Percentiles rank a stretch among this genome's conserved stretches.
Evolutionary conservation across 2,113 vertebrate genomes (phyloP).

Genomic region (Hypocryptadius cinnamomeus): DNA sequence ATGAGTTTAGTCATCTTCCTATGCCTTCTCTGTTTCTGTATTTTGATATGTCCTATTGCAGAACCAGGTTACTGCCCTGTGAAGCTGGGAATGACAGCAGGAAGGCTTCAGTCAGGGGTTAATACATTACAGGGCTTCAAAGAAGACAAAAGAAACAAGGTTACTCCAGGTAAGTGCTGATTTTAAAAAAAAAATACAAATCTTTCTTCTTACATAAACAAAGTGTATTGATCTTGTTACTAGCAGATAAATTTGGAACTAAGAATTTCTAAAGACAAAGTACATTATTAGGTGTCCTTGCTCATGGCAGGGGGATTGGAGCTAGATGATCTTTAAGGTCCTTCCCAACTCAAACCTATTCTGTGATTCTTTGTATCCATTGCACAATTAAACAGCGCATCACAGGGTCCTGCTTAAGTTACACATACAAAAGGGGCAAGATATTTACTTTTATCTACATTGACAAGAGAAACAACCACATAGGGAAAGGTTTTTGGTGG

Average conservation of each 20-base stretch:
- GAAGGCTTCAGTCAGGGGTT: conserved; percentile 87
- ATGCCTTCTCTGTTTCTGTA: not conserved
- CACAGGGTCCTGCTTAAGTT: not conserved
- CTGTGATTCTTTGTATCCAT: not conserved
- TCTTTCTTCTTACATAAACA: not conserved
- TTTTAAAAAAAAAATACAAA: not conserved
- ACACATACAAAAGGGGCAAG: not conserved
- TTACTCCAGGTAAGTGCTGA: conserved; percentile 81
- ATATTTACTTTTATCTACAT: rapidly evolving
- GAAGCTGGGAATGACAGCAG: conserved; percentile 88
- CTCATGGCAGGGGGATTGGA: not conserved
- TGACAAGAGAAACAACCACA: not conserved
- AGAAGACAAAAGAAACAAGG: conserved; percentile 95
- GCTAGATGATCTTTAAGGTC: not conserved
- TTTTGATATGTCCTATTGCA: conserved; percentile 16
- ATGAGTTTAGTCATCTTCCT: not conserved
- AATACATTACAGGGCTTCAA: conserved; percentile 93
- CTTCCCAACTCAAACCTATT: not conserved
- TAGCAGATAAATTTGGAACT: not conserved
- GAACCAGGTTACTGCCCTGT: conserved; percentile 87
- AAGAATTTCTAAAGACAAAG: not conserved
- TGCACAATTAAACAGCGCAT: not conserved
- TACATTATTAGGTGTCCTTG: not conserved
- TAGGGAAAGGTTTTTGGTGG: not conserved
- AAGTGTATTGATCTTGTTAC: not conserved